Base-by-base conservation (phyloP, 2,113 vertebrate species). In the Nipponia nippon region DNA sequence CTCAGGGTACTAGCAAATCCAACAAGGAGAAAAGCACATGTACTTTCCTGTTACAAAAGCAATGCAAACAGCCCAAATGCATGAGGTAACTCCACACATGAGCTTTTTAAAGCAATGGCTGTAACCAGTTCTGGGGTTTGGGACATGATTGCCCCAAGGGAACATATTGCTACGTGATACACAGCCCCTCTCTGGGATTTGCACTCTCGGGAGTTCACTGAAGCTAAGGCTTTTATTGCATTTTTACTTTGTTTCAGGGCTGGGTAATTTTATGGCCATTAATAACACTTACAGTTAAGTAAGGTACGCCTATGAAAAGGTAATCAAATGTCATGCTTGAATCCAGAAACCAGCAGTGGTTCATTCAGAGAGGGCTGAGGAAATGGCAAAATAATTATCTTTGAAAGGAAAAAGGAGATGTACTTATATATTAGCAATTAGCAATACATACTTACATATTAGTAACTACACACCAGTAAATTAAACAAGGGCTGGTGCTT, bases 311-410 rank as follows among this genome's bases (percentile, higher is more conserved):
- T 88, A 40, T 87, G 89, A 87, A 93, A 92, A 82, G 58, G 34
- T 91, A 96, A 95, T 95, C 83, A 89, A 95, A 96, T 89, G 73
- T 85, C 73, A 89, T 47, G 77, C 77, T 85, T 61, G 58, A 96
- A 86, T 83, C 82, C 87, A 95, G 79, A 89, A 83, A 69, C 56
- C 40, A 85, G 61, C 38, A 83, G 58, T 4, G 18, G 59, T 55
- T 92, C 36, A 46, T 66, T 73, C 16, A 10, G 83, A 87, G 81
- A 83, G 16, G 13, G 34, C 44, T 72, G 50, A 90, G 47, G 32
- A 87, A 95, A 88, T 19, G 29, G 46, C n/a, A 56, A 73, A 94
- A 87, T 79, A 66, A 79, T 91, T 70, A 73, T 59, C 38, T 91
- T 70, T 62, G 38, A 70, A 94, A 89, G 52, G 42, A 83, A 89